These are phyloP conservation scores for Thereva nobilitata DNA, from an alignment of 2,888 invertebrate species.

Conservation along the genomic window DNA sequence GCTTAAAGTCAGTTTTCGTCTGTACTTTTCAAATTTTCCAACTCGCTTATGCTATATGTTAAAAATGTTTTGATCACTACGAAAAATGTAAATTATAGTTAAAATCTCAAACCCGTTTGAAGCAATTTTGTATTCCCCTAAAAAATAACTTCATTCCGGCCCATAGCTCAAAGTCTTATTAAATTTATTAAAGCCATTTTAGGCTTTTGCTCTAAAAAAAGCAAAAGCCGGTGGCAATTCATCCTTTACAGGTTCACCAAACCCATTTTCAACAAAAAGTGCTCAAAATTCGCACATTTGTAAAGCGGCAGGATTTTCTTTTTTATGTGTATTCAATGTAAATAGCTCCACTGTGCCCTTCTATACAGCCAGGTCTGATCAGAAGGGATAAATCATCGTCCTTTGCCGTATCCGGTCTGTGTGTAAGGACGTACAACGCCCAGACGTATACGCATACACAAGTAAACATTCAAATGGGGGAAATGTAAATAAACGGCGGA, in stretches of 20 bases:
- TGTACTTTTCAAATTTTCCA: too few species aligned
- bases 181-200: conserved; percentile 11
- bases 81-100: too few species aligned
- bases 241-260: conserved; percentile 35
- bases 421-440: background rate
- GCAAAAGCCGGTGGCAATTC: conserved; percentile 13
- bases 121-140: too few species aligned
- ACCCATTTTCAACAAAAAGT: conserved; percentile 32
- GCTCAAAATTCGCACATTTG: conserved; percentile 32
- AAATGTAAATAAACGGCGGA: conserved; percentile 15
- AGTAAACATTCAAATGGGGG: background rate
- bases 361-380: background rate
- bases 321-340: conserved; percentile 31
- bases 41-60: too few species aligned
- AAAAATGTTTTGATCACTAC: too few species aligned
- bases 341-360: conserved; percentile 12
- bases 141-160: background rate
- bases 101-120: too few species aligned
- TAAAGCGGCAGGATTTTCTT: conserved; percentile 26
- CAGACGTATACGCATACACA: conserved; percentile 7
- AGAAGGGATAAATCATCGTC: conserved; percentile 20
- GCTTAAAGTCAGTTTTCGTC: too few species aligned
- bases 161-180: conserved; percentile 13
- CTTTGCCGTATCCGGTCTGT: background rate
- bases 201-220: conserved; percentile 23